phyloP scores from a whole-genome alignment of 2,797 vertebrate species.

The Labeo calbasu region DNA sequence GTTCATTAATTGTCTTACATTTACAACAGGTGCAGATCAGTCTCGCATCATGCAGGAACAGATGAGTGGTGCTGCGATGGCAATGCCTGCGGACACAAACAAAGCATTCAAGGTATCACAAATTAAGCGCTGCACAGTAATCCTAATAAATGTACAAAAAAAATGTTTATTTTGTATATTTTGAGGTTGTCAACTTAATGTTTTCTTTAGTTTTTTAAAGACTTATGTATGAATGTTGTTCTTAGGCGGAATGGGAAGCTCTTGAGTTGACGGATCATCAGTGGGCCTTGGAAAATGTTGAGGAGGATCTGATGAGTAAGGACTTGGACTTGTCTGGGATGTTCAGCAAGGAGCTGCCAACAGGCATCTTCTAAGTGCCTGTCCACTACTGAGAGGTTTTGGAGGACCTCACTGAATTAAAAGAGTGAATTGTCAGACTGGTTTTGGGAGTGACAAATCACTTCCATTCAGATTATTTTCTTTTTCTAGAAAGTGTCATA shows the following conservation, averaged over 20 bases:
- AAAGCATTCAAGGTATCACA: slow-evolving; percentile 96
- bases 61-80: slow-evolving; percentile 99
- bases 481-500: slow-evolving; percentile 44
- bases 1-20: slow-evolving; percentile 9
- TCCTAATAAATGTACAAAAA: not conserved
- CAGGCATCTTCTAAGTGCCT: slow-evolving; percentile 89
- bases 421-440: slow-evolving; percentile 30
- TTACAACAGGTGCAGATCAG: slow-evolving; percentile 88
- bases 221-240: not conserved
- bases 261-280: slow-evolving; percentile 97
- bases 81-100: slow-evolving; percentile 98
- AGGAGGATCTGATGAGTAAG: slow-evolving; percentile 95
- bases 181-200: not conserved
- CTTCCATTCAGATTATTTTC: not conserved
- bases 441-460: slow-evolving; percentile 28
- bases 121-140: not conserved
- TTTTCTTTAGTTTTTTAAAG: not conserved
- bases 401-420: slow-evolving; percentile 17
- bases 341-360: slow-evolving; percentile 96
- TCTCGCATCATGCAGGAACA: slow-evolving; percentile 99
- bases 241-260: slow-evolving; percentile 97
- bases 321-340: slow-evolving; percentile 97
- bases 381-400: slow-evolving; percentile 47
- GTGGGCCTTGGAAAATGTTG: slow-evolving; percentile 95
- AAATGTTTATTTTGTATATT: not conserved